Evolutionary conservation across 2,797 vertebrate species (phyloP).

Genomic region (Apogon hyalosoma): DNA sequence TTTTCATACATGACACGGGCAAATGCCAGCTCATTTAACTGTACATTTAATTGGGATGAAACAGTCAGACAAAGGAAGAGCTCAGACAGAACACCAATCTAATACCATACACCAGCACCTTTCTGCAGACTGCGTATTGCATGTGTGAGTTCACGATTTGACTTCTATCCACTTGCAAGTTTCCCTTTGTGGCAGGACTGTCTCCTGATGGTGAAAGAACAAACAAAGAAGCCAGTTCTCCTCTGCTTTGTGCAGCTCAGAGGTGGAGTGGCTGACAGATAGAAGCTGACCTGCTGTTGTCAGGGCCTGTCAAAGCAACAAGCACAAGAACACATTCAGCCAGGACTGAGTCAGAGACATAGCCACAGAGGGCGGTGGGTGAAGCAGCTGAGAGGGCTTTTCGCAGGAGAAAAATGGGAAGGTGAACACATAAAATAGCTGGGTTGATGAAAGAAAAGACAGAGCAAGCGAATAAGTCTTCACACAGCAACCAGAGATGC

Average conservation of each 20-base stretch:
- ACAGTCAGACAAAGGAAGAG: neutral
- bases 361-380: slow-evolving; percentile 23
- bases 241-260: slow-evolving; percentile 53
- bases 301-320: slow-evolving; percentile 65
- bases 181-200: slow-evolving; percentile 42
- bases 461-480: neutral
- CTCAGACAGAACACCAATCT: neutral
- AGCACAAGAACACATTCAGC: slow-evolving; percentile 52
- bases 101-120: no score
- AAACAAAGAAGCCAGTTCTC: slow-evolving; percentile 61
- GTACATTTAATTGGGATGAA: neutral
- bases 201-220: slow-evolving; percentile 63
- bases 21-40: slow-evolving; percentile 5
- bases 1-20: neutral
- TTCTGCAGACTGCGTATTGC: no score
- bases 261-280: slow-evolving; percentile 61
- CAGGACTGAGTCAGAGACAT: slow-evolving; percentile 43
- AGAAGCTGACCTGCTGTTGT: slow-evolving; percentile 69
- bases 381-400: slow-evolving; percentile 27
- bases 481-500: neutral
- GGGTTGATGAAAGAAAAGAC: neutral
- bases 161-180: slow-evolving; percentile 36
- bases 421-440: slow-evolving; percentile 28
- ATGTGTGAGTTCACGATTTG: slow-evolving; percentile 24
- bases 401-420: slow-evolving; percentile 17